Evolutionary conservation across 2,888 invertebrate genomes (phyloP).

Genomic region (Epistrophella euchroma): DNA sequence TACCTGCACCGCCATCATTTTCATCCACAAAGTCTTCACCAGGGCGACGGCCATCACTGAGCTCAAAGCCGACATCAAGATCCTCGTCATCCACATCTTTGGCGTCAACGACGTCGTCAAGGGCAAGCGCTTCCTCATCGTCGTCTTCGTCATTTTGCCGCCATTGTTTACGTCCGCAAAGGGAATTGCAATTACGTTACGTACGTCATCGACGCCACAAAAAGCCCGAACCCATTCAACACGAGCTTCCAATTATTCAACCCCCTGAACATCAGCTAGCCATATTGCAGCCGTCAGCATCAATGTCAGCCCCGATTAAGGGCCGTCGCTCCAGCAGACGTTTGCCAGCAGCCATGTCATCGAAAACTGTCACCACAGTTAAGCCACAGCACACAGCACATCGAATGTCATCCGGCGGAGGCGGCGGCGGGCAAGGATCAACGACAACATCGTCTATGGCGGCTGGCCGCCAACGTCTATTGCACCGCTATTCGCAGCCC

Average conservation of each 20-base stretch:
- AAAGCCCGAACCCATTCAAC: slow-evolving; percentile 57
- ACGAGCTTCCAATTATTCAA: slow-evolving; percentile 54
- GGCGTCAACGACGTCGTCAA: slow-evolving; percentile 64
- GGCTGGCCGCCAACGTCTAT: slow-evolving; percentile 47
- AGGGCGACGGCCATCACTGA: slow-evolving; percentile 31
- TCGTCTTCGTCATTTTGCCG: slow-evolving; percentile 79
- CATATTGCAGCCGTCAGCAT: slow-evolving; percentile 77
- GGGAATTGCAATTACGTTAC: slow-evolving; percentile 79
- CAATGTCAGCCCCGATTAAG: slow-evolving; percentile 76
- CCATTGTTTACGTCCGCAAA: slow-evolving; percentile 81
- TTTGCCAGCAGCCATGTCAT: slow-evolving; percentile 73
- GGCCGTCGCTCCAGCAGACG: slow-evolving; percentile 75
- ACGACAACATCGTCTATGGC: slow-evolving; percentile 58
- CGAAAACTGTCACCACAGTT: slow-evolving; percentile 74
- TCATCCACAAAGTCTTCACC: slow-evolving; percentile 58
- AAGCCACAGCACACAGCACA: slow-evolving; percentile 80
- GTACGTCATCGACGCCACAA: slow-evolving; percentile 75
- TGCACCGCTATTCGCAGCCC: slow-evolving; percentile 68
- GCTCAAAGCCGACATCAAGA: slow-evolving; percentile 34
- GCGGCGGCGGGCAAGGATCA: slow-evolving; percentile 70
- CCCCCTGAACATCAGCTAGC: slow-evolving; percentile 47
- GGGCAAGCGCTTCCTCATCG: slow-evolving; percentile 45
- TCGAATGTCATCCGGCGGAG: slow-evolving; percentile 79
- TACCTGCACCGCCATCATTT: slow-evolving; percentile 32
- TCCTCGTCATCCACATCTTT: slow-evolving; percentile 52